phyloP scores from a whole-genome alignment of 1,140 invertebrate genomes.

The Phortica variegata region DNA sequence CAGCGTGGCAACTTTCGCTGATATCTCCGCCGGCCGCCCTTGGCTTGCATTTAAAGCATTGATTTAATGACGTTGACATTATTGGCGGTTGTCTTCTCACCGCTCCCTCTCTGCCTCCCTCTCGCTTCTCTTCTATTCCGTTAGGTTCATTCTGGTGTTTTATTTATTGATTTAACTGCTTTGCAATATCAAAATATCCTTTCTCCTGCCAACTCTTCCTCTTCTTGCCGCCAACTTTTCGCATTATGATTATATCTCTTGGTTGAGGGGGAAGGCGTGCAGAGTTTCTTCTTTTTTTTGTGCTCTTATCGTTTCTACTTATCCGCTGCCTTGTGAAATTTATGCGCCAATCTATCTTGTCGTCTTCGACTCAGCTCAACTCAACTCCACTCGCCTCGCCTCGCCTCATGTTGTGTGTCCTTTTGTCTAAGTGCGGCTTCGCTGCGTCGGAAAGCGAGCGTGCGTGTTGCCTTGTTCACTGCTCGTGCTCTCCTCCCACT shows the following conservation, averaged over 20 bases:
- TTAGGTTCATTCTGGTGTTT: constrained; percentile 30
- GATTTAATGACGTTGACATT: constrained; percentile 56
- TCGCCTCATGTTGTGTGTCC: no score
- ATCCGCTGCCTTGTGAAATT: constrained; percentile 11
- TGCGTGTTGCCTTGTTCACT: no score
- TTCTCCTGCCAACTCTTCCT: not conserved
- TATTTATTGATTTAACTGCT: constrained; percentile 52
- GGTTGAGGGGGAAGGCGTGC: constrained; percentile 13
- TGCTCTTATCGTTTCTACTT: constrained; percentile 14
- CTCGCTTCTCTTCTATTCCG: constrained; percentile 1
- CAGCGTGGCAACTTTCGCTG: no score
- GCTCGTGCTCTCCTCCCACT: no score
- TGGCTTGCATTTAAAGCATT: constrained; percentile 30
- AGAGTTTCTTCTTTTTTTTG: constrained; percentile 21
- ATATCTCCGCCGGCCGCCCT: no score
- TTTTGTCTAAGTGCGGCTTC: no score
- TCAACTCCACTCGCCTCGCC: no score
- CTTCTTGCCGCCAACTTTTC: not conserved
- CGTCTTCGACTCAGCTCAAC: no score
- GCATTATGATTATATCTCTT: not conserved
- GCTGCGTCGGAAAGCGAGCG: no score
- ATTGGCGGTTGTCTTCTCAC: constrained; percentile 20
- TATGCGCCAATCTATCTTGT: constrained; percentile 38
- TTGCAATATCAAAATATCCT: constrained; percentile 33
- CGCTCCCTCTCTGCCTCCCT: constrained; percentile 5